Evolutionary conservation across 2,888 invertebrate genomes (phyloP), one percentile per base, ranked within the genome.

Genomic region (Palloptera scutellata): DNA sequence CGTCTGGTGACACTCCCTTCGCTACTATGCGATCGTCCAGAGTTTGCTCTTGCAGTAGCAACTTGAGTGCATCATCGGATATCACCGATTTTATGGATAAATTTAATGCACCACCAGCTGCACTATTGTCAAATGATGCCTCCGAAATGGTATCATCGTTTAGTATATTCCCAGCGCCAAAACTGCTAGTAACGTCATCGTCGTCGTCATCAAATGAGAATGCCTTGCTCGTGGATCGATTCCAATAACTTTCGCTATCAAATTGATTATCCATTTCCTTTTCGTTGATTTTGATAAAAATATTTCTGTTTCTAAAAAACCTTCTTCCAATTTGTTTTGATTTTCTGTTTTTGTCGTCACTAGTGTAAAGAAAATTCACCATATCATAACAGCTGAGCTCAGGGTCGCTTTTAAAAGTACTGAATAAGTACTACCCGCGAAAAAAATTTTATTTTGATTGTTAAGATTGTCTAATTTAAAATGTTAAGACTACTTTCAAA

Each of bases 131-230:
- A 64, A 83, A 83, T 68, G 84, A 84, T 0, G 82, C 81, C 70
- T 85, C 85, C 0, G 85, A 85, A 19, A 83, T 76, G 13, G 80
- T 76, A 65, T 85, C 85, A 65, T 81, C 83, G 43, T 76, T 81
- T 0, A 84, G 76, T 41, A 81, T 78, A 17, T 71, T 73, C 17
- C 76, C 72, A 45, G 72, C 71, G 52, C 77, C 77, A 57, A 73
- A 68, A 43, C 75, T 77, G 63, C 78, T 78, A 20, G 76, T 64
- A 43, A 63, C 45, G 66, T 64, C n/a, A 76, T 92, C 91, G 75
- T 91, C 92, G 70, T 92, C 92, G 74, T 93, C 93, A 75, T 93
- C 93, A 79, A 94, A 94, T 81, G 88, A 91, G 75, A 93, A 92
- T 0, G 91, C 91, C 72, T 89, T 89, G 1, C 89, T 89, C 68